Evolutionary conservation across 2,888 invertebrate species (phyloP).

Genomic region (Ormyrus rosae): DNA sequence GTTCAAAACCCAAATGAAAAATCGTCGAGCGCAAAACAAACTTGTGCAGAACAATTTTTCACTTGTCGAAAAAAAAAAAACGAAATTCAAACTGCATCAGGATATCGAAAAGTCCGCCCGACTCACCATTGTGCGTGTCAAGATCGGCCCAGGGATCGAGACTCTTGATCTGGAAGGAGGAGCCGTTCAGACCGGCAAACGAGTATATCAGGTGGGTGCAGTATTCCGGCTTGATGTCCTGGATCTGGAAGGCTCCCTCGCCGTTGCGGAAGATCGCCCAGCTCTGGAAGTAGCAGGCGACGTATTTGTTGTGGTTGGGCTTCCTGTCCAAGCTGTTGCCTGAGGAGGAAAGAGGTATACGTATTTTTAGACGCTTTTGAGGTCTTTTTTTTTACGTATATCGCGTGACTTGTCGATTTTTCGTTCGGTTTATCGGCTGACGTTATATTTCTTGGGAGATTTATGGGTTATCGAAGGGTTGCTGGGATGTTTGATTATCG

Average conservation of each 20-base stretch:
- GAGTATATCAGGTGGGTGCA: slow-evolving; percentile 91
- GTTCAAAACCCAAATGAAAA: too few species aligned
- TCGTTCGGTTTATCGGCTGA: background rate
- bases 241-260: slow-evolving; percentile 80
- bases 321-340: slow-evolving; percentile 63
- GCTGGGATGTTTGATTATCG: too few species aligned
- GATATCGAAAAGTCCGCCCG: background rate
- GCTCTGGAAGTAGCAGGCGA: slow-evolving; percentile 88
- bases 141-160: slow-evolving; percentile 88
- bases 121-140: slow-evolving; percentile 84
- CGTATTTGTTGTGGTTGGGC: slow-evolving; percentile 82
- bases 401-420: too few species aligned
- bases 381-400: too few species aligned
- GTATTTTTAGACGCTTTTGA: too few species aligned
- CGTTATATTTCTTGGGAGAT: background rate
- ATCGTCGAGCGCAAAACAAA: too few species aligned
- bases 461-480: too few species aligned
- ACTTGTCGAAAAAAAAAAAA: too few species aligned
- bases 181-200: slow-evolving; percentile 86
- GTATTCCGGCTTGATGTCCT: slow-evolving; percentile 82
- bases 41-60: too few species aligned
- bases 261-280: slow-evolving; percentile 87
- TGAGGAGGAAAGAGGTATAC: background rate
- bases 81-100: too few species aligned
- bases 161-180: slow-evolving; percentile 82